phyloP scores from a whole-genome alignment of 2,888 invertebrate species.

The Ophraella communa region DNA sequence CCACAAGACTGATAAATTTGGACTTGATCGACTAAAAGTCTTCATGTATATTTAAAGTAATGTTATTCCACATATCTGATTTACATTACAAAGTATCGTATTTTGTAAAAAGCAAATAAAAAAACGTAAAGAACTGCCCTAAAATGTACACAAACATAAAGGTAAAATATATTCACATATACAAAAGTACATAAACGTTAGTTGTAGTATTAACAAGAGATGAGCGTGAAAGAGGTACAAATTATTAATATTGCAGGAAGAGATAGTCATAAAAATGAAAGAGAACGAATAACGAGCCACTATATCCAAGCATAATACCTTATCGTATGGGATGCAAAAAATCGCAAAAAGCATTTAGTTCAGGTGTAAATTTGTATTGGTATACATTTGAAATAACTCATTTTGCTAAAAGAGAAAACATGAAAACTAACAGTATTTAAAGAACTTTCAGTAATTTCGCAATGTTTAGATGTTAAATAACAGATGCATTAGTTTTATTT shows the following conservation, averaged over 20 bases:
- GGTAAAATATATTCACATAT: not conserved
- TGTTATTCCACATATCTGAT: not conserved
- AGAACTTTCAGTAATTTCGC: too few species aligned
- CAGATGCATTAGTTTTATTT: too few species aligned
- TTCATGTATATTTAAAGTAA: too few species aligned
- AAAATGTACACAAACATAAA: conserved; percentile 7
- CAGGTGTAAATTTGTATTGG: not conserved
- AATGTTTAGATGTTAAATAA: too few species aligned
- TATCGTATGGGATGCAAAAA: not conserved
- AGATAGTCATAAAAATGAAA: not conserved
- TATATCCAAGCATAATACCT: not conserved
- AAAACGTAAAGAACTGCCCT: not conserved
- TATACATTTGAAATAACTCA: too few species aligned
- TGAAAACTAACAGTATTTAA: too few species aligned
- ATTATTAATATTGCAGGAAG: conserved; percentile 5
- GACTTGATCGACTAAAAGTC: too few species aligned
- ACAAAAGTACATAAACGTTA: not conserved
- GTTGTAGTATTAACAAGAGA: conserved; percentile 1
- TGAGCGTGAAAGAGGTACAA: conserved; percentile 1
- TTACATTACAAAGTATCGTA: not conserved
- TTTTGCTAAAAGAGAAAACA: too few species aligned
- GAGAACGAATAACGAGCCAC: not conserved
- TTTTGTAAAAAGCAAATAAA: not conserved
- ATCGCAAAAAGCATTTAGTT: not conserved
- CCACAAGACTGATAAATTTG: too few species aligned